Percentiles rank a stretch among this genome's conserved stretches.
phyloP scores from a whole-genome alignment of 2,113 vertebrate species.

The Struthidea cinerea region DNA sequence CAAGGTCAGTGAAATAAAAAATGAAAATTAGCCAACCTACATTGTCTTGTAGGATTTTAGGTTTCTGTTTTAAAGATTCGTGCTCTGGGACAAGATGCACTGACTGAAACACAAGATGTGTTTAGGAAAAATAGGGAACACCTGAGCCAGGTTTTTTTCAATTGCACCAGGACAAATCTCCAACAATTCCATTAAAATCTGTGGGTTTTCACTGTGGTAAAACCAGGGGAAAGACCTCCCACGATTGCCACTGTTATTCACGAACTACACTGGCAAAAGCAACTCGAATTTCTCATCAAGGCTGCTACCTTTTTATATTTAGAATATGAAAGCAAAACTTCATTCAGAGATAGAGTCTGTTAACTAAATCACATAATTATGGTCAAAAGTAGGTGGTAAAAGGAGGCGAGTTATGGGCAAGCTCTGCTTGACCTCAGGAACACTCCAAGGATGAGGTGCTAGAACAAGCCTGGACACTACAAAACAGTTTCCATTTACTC shows the following conservation, averaged over 20 bases:
- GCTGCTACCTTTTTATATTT: neutral
- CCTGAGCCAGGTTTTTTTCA: neutral
- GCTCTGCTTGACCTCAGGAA: neutral
- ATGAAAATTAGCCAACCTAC: neutral
- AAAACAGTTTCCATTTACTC: neutral
- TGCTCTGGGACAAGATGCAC: neutral
- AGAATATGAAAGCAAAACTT: neutral
- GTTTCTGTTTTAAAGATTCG: neutral
- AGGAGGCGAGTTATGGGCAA: neutral
- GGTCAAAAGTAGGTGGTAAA: neutral
- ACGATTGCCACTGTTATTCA: neutral
- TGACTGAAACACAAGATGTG: neutral
- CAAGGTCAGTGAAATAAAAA: neutral
- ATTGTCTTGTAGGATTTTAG: neutral
- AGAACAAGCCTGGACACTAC: neutral
- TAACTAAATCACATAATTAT: neutral
- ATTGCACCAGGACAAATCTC: neutral
- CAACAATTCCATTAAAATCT: neutral
- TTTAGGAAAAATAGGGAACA: neutral
- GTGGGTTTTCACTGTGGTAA: neutral
- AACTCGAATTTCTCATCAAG: neutral
- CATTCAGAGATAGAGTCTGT: neutral
- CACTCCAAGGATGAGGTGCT: neutral
- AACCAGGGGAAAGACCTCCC: neutral
- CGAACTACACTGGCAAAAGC: neutral